These are phyloP conservation scores for Cosmorhoe ocellata DNA, from an alignment of 2,888 invertebrate genomes.

Conservation along the genomic window DNA sequence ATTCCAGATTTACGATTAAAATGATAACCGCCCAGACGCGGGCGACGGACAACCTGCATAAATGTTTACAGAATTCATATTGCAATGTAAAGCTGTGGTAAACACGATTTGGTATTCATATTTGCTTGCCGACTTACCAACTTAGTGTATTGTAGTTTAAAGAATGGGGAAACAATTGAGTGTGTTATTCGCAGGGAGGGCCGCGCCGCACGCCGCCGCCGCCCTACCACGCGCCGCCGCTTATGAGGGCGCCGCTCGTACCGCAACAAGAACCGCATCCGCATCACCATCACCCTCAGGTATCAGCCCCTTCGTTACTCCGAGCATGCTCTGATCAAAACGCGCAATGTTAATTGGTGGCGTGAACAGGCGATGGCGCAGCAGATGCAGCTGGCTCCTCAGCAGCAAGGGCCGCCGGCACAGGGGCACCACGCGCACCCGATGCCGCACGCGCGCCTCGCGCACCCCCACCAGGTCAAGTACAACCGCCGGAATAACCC, in stretches of 20 bases:
- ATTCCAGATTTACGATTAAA: conserved; percentile 35
- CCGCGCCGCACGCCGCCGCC: conserved; percentile 89
- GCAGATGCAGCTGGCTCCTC: conserved; percentile 49
- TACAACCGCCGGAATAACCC: conserved; percentile 98
- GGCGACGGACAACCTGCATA: conserved; percentile 40
- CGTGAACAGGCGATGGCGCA: conserved; percentile 27
- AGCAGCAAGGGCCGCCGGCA: conserved; percentile 38
- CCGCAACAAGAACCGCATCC: conserved; percentile 52
- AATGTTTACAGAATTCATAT: conserved; percentile 36
- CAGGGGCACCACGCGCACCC: conserved; percentile 23
- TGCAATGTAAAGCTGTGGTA: conserved; percentile 16
- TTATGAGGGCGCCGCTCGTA: conserved; percentile 60
- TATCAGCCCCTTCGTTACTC: conserved; percentile 22
- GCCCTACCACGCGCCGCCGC: conserved; percentile 86
- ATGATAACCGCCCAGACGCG: conserved; percentile 36
- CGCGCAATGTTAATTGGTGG: not conserved
- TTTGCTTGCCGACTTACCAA: conserved; percentile 7
- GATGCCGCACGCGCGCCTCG: conserved; percentile 53
- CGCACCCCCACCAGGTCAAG: conserved; percentile 75
- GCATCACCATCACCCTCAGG: conserved; percentile 61
- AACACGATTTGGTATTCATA: conserved; percentile 21
- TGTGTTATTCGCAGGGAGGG: conserved; percentile 75
- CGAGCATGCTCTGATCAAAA: not conserved
- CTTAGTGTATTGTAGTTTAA: conserved; percentile 8
- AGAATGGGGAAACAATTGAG: conserved; percentile 37